phyloP scores from a whole-genome alignment of 2,113 vertebrate genomes.

The Podarcis muralis region DNA sequence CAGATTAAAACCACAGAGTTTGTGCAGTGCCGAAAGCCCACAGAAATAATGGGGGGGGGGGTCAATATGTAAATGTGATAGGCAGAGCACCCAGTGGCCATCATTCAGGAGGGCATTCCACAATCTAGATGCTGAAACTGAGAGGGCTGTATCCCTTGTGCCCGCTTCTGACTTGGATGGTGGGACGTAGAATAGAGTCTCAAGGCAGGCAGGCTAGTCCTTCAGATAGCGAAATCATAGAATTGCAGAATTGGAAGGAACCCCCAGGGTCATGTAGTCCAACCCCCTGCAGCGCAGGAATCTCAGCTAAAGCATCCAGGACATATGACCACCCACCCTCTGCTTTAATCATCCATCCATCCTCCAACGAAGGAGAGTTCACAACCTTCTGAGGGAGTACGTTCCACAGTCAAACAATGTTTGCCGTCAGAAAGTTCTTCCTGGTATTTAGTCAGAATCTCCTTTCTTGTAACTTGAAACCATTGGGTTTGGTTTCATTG shows the following conservation, averaged over 20 bases:
- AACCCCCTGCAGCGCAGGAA: no score
- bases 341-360: no score
- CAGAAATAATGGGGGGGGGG: neutral
- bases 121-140: neutral
- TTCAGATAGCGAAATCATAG: neutral
- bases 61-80: neutral
- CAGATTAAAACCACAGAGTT: neutral
- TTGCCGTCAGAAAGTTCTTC: no score
- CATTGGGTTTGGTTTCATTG: no score
- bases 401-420: no score
- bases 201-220: neutral
- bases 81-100: neutral
- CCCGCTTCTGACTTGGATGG: neutral
- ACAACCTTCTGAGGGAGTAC: no score
- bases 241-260: neutral
- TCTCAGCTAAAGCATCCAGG: no score
- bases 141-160: neutral
- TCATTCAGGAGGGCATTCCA: neutral
- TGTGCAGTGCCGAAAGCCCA: neutral
- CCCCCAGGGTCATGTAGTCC: no score
- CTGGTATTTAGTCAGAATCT: no score
- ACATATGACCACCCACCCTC: no score
- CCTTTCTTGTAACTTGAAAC: no score
- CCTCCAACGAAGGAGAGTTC: no score
- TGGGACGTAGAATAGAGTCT: neutral